Evolutionary conservation across 2,888 invertebrate species (phyloP).

Genomic region (Carabus problematicus): DNA sequence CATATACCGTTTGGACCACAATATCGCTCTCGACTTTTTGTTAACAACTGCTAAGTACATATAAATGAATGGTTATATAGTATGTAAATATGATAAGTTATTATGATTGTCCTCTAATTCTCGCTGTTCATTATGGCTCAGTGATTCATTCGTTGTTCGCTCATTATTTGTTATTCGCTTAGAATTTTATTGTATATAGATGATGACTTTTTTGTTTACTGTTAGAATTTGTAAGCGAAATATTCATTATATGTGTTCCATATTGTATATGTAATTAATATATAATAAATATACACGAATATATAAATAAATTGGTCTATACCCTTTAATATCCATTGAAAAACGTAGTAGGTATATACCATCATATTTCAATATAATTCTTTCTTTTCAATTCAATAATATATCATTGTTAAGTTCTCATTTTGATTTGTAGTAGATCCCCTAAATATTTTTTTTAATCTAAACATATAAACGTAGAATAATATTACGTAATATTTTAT

Average conservation of each 20-base stretch:
- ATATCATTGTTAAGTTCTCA: no score
- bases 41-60: background rate
- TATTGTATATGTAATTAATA: slow-evolving; percentile 37
- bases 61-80: slow-evolving; percentile 30
- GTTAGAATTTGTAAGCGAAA: slow-evolving; percentile 42
- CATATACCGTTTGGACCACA: slow-evolving; percentile 19
- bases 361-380: no score
- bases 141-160: slow-evolving; percentile 43
- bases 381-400: no score
- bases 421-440: no score
- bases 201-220: slow-evolving; percentile 45
- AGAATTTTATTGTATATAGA: slow-evolving; percentile 50
- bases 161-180: slow-evolving; percentile 49
- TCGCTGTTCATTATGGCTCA: slow-evolving; percentile 12
- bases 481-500: no score
- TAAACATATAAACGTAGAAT: no score
- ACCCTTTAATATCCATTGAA: background rate
- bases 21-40: slow-evolving; percentile 28
- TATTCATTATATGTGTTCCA: slow-evolving; percentile 32
- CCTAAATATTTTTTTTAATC: no score
- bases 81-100: slow-evolving; percentile 24
- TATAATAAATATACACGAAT: slow-evolving; percentile 38
- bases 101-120: background rate
- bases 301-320: slow-evolving; percentile 6
- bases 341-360: no score